Conservation (phyloP, 2,797 vertebrate species). For the Danio kyathit region DNA sequence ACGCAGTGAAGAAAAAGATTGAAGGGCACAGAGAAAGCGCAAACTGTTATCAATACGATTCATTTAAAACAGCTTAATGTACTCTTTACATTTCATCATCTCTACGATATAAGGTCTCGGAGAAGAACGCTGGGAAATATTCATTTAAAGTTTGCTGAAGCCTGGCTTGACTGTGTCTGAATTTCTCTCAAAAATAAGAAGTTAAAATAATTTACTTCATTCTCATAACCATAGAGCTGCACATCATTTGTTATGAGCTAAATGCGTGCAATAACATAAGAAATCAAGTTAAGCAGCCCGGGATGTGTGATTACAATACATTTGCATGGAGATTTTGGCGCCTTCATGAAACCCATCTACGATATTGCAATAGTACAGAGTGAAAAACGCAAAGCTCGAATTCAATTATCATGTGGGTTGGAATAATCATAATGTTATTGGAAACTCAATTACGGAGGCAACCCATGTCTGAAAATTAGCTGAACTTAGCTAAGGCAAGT, state of each 20-base stretch:
- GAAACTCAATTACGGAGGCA: slow-evolving; percentile 99
- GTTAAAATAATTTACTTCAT: slow-evolving; percentile 84
- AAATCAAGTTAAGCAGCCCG: slow-evolving; percentile 99
- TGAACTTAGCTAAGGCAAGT: slow-evolving; percentile 98
- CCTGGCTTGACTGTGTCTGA: slow-evolving; percentile 61
- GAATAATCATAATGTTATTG: slow-evolving; percentile 99
- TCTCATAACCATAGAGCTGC: slow-evolving; percentile 80
- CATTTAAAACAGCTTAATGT: slow-evolving; percentile 48
- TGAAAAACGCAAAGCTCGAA: slow-evolving; percentile 86
- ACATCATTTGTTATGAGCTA: slow-evolving; percentile 88
- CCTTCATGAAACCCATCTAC: slow-evolving; percentile 85
- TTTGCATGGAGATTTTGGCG: slow-evolving; percentile 65
- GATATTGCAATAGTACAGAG: slow-evolving; percentile 96
- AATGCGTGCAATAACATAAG: slow-evolving; percentile 97
- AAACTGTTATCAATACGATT: slow-evolving; percentile 36
- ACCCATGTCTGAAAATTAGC: slow-evolving; percentile 99
- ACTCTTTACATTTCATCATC: slow-evolving; percentile 46
- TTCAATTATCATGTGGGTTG: slow-evolving; percentile 98
- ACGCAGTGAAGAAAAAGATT: neutral
- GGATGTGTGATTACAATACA: slow-evolving; percentile 86
- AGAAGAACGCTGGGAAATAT: slow-evolving; percentile 37
- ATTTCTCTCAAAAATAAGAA: slow-evolving; percentile 83
- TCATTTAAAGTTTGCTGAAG: slow-evolving; percentile 40
- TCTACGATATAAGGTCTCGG: slow-evolving; percentile 21
- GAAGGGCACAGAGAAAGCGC: slow-evolving; percentile 27